Base-by-base conservation (phyloP, 2,888 invertebrate genomes). In the Atherix ibis region DNA sequence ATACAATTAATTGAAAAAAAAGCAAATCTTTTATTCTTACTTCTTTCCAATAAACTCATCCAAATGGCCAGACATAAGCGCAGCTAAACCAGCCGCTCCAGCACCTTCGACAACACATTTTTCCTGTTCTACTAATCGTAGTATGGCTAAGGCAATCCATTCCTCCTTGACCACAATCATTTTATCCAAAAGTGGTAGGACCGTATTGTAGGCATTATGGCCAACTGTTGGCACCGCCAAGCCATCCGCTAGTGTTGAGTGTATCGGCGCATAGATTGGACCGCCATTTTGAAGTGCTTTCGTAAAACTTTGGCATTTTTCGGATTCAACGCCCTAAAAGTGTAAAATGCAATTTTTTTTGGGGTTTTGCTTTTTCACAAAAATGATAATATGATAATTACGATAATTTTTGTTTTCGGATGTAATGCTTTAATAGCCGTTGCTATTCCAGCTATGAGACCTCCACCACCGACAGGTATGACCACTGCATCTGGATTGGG, bases 91-190 rank as follows among this genome's bases (percentile, higher is more conserved):
- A 2, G 77, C 71, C 0, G 88, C 89, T 0, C 89, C 91, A 2
- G 87, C 89, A 1, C 91, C 91, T 55, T 91, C 91, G 14, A 89
- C 85, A 10, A 91, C 85, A 46, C 81, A 82, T 54, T 89, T 88
- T 57, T 88, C 87, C 43, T 75, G 67, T 53, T 88, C 87, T 5
- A 83, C 76, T 35, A 85, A 60, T 17, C 76, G 68, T 36, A 88
- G 54, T 36, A 87, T 85, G 2, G 84, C 76, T 39, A 84, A 70
- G 2, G 87, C 84, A 35, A 87, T 76, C 73, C 75, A 80, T 53
- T 85, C 81, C 54, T 79, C 85, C 52, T 76, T 76, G 2, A 87
- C 83, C 19, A 82, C 73, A 40, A 80, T 66, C 70, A 84, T 67
- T 63, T 76, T 81, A 53, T 91, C 89, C 18, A 89, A 67, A 4